phyloP scores from a whole-genome alignment of 2,888 invertebrate species.

The Melanargia galathea region DNA sequence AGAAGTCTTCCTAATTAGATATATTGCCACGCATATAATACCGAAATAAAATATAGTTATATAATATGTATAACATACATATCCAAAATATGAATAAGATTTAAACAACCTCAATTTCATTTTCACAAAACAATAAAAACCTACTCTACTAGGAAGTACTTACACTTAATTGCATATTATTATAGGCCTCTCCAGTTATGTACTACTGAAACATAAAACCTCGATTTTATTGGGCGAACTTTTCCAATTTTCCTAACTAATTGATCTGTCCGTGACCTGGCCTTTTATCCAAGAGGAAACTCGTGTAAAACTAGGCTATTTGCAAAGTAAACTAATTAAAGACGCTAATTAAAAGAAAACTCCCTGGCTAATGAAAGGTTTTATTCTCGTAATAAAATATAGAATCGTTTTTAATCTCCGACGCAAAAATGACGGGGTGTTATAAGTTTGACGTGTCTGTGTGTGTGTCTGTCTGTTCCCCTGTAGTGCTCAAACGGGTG shows the following conservation, averaged over 20 bases:
- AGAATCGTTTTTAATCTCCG: background rate
- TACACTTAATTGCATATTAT: background rate
- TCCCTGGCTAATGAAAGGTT: constrained; percentile 17
- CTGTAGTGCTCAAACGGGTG: no score
- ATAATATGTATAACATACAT: background rate
- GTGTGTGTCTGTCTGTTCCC: no score
- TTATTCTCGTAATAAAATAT: constrained; percentile 32
- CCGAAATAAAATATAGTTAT: no score
- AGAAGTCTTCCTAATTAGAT: no score
- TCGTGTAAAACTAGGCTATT: constrained; percentile 31
- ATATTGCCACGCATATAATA: no score
- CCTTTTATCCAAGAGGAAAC: constrained; percentile 28
- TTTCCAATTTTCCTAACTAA: constrained; percentile 36
- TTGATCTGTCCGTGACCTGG: constrained; percentile 30
- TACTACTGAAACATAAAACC: constrained; percentile 19
- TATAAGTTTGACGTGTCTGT: no score
- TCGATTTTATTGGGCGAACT: constrained; percentile 26
- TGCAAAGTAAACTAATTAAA: constrained; percentile 37
- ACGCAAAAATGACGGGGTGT: no score
- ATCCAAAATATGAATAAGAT: background rate
- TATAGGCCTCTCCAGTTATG: background rate
- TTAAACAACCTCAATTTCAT: background rate
- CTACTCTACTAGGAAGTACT: background rate
- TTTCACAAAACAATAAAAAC: background rate
- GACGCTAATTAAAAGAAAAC: constrained; percentile 34